Base-by-base conservation (phyloP, 2,113 vertebrate genomes). In the Ctenodactylus gundi region DNA sequence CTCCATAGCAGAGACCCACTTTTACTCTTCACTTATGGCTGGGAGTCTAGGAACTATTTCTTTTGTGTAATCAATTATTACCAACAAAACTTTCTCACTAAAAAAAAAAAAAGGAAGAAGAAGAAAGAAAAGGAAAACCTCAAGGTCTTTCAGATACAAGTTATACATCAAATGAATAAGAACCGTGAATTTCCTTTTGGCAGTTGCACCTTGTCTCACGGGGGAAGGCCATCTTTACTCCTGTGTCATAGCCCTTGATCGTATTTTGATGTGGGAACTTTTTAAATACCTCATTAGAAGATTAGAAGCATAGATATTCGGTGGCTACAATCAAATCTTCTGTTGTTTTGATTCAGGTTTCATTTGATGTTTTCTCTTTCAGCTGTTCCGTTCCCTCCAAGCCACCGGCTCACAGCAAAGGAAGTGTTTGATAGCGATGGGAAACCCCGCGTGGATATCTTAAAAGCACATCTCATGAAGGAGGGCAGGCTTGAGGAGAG, bases 391-490 rank as follows among this genome's bases (percentile, higher is more conserved):
- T 99, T 99, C 98, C 99, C 99, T 86, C 99, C 99, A 86, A 99
- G 99, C 97, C 99, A 99, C 96, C 99, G 99, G 95, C 99, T 99
- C 96, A 99, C 99, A 83, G 99, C 99, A 83, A 99, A 99, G 98
- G 99, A 99, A 98, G 99, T 99, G 97, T 99, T 99, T 90, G 99
- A 99, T 98, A 99, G 98, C 0, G 99, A 99, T 81, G 99, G 99
- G 88, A 99, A 99, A 96, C 99, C 99, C 86, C 99, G 99, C 94
- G 99, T 99, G 98, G 99, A 99, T 95, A 98, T 99, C 97, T 98
- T 99, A 97, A 99, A 99, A 98, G 99, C 99, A 70, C 99, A 99
- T 97, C 99, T 99, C 96, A 99, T 99, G 98, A 99, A 99, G 97
- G 99, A 99, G 96, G 99, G 99, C 23, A 98, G 99, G 3, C 99